These are phyloP conservation scores for Cyprinella venusta DNA, from an alignment of 2,797 vertebrate species.

Conservation along the genomic window DNA sequence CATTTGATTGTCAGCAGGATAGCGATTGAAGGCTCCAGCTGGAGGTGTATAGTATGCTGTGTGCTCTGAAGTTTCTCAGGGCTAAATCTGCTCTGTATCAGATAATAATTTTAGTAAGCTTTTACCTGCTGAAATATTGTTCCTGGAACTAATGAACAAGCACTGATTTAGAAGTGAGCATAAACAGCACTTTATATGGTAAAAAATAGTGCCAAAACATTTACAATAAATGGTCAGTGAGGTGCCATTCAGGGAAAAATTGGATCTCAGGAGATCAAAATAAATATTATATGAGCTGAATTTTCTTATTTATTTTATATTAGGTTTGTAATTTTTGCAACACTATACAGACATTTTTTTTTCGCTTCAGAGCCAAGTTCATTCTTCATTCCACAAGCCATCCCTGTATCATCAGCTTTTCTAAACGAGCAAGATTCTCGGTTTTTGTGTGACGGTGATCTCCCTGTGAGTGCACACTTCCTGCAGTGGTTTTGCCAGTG, in stretches of 20 bases:
- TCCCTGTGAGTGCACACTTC: too few species aligned
- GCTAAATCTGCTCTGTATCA: conserved; percentile 41
- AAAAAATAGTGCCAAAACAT: neutral
- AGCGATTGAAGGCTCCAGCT: conserved; percentile 55
- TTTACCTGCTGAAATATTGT: conserved; percentile 10
- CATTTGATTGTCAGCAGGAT: conserved; percentile 55
- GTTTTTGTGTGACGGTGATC: too few species aligned
- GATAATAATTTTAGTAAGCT: conserved; percentile 33
- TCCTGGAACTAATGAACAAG: conserved; percentile 10
- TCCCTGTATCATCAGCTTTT: too few species aligned
- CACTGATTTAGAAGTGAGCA: conserved; percentile 7
- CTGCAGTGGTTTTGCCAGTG: too few species aligned
- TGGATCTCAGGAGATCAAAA: conserved; percentile 11
- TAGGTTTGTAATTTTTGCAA: conserved; percentile 15
- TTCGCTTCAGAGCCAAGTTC: too few species aligned
- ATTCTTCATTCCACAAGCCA: too few species aligned
- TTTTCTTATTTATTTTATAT: conserved; percentile 20
- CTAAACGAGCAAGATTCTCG: too few species aligned
- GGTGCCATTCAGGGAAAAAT: conserved; percentile 2
- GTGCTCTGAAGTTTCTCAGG: conserved; percentile 48
- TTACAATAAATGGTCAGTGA: neutral
- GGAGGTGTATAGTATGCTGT: conserved; percentile 44
- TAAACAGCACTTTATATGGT: neutral
- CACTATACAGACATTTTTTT: neutral
- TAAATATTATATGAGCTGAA: conserved; percentile 12